Conservation (phyloP, 2,797 vertebrate species). For the Heterohyrax brucei region DNA sequence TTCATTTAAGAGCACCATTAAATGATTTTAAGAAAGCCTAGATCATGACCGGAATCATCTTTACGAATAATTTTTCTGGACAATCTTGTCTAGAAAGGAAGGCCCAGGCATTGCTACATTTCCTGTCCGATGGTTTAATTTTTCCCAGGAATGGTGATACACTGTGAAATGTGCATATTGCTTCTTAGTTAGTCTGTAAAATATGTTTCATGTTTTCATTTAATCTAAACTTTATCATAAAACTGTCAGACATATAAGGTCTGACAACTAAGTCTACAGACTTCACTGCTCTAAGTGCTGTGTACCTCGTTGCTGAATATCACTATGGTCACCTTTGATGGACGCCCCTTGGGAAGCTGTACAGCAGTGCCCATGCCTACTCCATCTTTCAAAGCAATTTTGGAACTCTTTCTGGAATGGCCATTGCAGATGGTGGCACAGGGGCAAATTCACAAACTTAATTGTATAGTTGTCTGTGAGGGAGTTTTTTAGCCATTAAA, state of each 20-base stretch:
- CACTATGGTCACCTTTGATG: too few species aligned
- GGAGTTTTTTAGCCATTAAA: too few species aligned
- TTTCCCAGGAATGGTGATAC: neutral
- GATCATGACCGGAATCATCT: neutral
- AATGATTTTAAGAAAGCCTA: neutral
- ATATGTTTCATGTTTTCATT: neutral
- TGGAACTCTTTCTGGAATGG: too few species aligned
- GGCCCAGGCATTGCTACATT: neutral
- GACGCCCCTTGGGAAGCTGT: too few species aligned
- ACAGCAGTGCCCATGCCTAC: too few species aligned
- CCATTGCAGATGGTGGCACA: too few species aligned
- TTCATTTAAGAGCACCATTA: neutral
- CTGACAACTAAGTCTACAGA: too few species aligned
- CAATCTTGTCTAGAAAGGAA: neutral
- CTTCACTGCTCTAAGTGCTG: too few species aligned
- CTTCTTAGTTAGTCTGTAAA: neutral
- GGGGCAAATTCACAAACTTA: too few species aligned
- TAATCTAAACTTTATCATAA: neutral
- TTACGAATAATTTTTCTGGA: neutral
- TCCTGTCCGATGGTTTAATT: neutral
- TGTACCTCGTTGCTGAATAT: too few species aligned
- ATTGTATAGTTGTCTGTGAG: too few species aligned
- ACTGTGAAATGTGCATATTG: neutral
- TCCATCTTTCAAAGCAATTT: too few species aligned
- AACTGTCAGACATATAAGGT: neutral